Conservation (phyloP, 2,888 invertebrate genomes). For the Endotricha flammealis region DNA sequence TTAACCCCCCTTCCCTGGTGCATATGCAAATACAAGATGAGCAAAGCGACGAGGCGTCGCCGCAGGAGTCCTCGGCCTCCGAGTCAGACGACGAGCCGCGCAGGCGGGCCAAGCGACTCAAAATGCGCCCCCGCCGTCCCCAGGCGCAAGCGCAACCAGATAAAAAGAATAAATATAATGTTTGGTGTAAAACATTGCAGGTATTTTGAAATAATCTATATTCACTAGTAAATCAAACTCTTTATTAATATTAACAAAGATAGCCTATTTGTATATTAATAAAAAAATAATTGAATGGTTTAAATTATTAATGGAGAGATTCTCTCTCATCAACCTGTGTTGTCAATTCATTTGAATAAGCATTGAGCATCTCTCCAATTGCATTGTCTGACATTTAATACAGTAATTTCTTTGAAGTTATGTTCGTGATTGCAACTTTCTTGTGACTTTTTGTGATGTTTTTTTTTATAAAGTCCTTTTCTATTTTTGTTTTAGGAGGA, state of each 20-base stretch:
- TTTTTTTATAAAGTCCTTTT: not conserved
- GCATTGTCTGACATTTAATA: too few species aligned
- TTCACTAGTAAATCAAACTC: too few species aligned
- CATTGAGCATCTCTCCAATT: too few species aligned
- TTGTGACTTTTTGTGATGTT: slow-evolving; percentile 2
- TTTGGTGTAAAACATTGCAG: slow-evolving; percentile 83
- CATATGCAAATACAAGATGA: slow-evolving; percentile 79
- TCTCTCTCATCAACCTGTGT: too few species aligned
- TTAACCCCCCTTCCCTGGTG: slow-evolving; percentile 69
- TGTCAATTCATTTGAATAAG: too few species aligned
- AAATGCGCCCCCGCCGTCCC: slow-evolving; percentile 52
- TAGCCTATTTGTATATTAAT: too few species aligned
- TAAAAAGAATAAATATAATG: slow-evolving; percentile 84
- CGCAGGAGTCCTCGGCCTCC: slow-evolving; percentile 67
- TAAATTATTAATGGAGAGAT: too few species aligned
- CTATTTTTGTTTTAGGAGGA: slow-evolving; percentile 84
- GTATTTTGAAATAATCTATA: slow-evolving; percentile 33
- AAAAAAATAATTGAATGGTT: too few species aligned
- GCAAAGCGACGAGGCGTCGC: slow-evolving; percentile 77
- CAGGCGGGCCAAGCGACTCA: slow-evolving; percentile 73
- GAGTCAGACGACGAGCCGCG: slow-evolving; percentile 80
- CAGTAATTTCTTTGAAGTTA: too few species aligned
- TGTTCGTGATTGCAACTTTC: too few species aligned
- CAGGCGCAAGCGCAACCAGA: slow-evolving; percentile 47
- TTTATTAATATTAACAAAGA: too few species aligned